phyloP scores from a whole-genome alignment of 2,113 vertebrate species.

The Telmatochromis brichardi region DNA sequence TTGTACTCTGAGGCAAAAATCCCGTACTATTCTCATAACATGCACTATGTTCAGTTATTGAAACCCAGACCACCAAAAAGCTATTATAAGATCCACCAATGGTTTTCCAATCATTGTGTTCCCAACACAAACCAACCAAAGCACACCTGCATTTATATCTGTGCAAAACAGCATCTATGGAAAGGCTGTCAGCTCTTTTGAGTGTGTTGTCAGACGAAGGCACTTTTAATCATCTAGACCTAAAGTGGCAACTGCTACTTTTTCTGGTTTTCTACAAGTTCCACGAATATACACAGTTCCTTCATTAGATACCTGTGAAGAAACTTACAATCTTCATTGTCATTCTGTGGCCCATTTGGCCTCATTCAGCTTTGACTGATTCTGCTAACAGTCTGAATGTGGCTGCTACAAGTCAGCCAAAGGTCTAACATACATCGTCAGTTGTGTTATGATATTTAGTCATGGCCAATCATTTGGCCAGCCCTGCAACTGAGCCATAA shows the following conservation, averaged over 20 bases:
- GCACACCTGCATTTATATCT: neutral
- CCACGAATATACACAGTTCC: neutral
- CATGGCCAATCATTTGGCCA: neutral
- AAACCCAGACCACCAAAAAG: neutral
- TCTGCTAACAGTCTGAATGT: neutral
- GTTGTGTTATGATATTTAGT: neutral
- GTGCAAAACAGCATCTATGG: neutral
- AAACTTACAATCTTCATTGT: neutral
- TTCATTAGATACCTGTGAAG: neutral
- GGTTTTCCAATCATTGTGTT: neutral
- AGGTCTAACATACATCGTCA: neutral
- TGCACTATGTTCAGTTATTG: neutral
- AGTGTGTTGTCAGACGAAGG: neutral
- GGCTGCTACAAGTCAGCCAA: neutral
- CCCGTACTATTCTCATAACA: neutral
- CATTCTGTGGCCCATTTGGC: neutral
- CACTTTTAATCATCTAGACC: neutral
- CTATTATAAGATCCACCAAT: neutral
- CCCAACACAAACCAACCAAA: neutral
- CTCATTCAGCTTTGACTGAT: neutral
- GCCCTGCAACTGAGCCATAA: neutral
- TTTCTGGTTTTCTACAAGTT: neutral
- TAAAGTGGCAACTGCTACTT: neutral
- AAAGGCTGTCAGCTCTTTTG: neutral
- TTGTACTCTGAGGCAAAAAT: accelerated